These are phyloP conservation scores for Limenitis camilla DNA, from an alignment of 2,888 invertebrate species.

Conservation along the genomic window DNA sequence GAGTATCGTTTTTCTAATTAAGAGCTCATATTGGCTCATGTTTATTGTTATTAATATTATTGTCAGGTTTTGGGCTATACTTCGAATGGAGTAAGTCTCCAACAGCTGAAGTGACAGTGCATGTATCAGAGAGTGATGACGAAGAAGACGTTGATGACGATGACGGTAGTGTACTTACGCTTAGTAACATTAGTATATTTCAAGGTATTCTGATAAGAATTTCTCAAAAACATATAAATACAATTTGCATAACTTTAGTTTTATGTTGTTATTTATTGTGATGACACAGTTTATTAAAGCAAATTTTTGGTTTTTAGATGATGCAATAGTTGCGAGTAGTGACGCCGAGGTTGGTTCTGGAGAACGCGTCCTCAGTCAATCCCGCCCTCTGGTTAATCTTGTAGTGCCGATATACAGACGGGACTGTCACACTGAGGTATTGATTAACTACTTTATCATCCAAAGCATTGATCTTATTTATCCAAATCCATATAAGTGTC, in stretches of 20 bases:
- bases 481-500: not conserved
- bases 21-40: not conserved
- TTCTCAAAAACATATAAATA: not conserved
- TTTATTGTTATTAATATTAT: too few species aligned
- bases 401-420: slow-evolving; percentile 96
- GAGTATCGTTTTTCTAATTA: not conserved
- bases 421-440: slow-evolving; percentile 92
- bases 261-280: too few species aligned
- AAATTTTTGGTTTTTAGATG: slow-evolving; percentile 30
- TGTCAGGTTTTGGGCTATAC: slow-evolving; percentile 91
- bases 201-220: too few species aligned
- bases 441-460: not conserved
- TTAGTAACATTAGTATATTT: too few species aligned
- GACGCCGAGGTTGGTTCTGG: slow-evolving; percentile 50
- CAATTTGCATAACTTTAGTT: not conserved
- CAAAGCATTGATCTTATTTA: not conserved
- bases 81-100: slow-evolving; percentile 97
- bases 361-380: slow-evolving; percentile 31
- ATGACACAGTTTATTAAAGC: not conserved
- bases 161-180: slow-evolving; percentile 34
- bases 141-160: slow-evolving; percentile 89
- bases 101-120: slow-evolving; percentile 92
- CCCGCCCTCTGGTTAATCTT: slow-evolving; percentile 82
- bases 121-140: slow-evolving; percentile 96
- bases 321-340: slow-evolving; percentile 33